Evolutionary conservation across 2,888 invertebrate genomes (phyloP).

Genomic region (Netelia virgata): DNA sequence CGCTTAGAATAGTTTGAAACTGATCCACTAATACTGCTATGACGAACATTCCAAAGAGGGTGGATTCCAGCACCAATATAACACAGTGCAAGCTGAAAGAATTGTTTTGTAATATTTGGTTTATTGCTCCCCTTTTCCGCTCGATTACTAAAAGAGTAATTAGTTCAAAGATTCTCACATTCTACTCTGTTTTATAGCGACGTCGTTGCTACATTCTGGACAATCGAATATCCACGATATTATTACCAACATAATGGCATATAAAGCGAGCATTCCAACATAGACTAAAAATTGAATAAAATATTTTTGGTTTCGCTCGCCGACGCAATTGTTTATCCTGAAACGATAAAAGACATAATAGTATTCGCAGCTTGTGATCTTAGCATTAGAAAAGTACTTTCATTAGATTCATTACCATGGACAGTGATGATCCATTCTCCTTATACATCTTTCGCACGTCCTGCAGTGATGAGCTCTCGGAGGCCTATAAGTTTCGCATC

Average conservation of each 20-base stretch:
- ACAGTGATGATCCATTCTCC: conserved; percentile 94
- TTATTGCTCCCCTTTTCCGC: background rate
- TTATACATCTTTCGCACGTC: conserved; percentile 93
- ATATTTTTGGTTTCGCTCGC: conserved; percentile 96
- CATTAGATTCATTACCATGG: conserved; percentile 87
- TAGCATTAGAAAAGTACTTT: background rate
- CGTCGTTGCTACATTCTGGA: conserved; percentile 88
- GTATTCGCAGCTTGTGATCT: conserved; percentile 31
- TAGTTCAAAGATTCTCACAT: conserved; percentile 87
- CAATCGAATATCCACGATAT: conserved; percentile 91
- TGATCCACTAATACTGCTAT: conserved; percentile 95
- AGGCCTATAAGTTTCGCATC: conserved; percentile 93
- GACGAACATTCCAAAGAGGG: conserved; percentile 95
- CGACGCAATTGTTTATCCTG: conserved; percentile 96
- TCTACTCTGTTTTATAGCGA: conserved; percentile 89
- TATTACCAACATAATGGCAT: conserved; percentile 90
- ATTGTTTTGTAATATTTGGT: background rate
- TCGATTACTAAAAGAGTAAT: background rate
- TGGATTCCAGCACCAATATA: conserved; percentile 92
- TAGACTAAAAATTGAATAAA: conserved; percentile 95
- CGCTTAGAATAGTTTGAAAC: conserved; percentile 92
- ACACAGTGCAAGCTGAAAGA: conserved; percentile 92
- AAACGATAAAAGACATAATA: conserved; percentile 9
- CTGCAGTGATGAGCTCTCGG: conserved; percentile 95
- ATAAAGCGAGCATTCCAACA: conserved; percentile 89